Evolutionary conservation across 2,797 vertebrate species (phyloP).

Genomic region (Peromyscus attwateri): DNA sequence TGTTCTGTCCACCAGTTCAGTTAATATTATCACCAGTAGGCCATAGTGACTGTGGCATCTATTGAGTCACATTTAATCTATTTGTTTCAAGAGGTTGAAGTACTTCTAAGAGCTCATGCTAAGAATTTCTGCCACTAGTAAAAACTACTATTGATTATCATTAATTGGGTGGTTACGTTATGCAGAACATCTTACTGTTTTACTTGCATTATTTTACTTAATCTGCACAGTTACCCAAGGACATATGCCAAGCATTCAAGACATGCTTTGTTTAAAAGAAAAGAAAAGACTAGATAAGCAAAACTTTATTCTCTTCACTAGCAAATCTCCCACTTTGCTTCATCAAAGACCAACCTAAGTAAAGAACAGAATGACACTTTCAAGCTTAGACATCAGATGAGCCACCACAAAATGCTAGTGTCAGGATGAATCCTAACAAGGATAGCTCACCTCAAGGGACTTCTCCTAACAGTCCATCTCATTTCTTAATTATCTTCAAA

Average conservation of each 20-base stretch:
- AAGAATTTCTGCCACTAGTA: not conserved
- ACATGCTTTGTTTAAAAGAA: not conserved
- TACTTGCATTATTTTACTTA: conserved; percentile 36
- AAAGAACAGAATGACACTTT: not conserved
- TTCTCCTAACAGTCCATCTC: conserved; percentile 16
- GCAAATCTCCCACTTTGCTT: not conserved
- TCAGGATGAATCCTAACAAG: not conserved
- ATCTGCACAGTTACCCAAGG: not conserved
- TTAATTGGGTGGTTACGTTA: conserved; percentile 5
- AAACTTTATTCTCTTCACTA: not conserved
- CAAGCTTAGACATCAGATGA: not conserved
- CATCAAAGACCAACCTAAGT: not conserved
- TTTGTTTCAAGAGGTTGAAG: conserved; percentile 51
- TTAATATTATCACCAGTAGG: not conserved
- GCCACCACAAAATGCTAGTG: not conserved
- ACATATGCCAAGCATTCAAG: not conserved
- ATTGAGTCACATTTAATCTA: not conserved
- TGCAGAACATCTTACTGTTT: not conserved
- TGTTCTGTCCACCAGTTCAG: not conserved
- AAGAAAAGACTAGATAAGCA: not conserved
- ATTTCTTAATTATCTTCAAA: conserved; percentile 40
- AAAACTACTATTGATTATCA: not conserved
- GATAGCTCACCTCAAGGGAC: conserved; percentile 31
- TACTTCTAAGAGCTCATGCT: not conserved
- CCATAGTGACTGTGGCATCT: not conserved